These are phyloP conservation scores for Spea hammondii DNA, from an alignment of 2,797 vertebrate species.

Conservation along the genomic window DNA sequence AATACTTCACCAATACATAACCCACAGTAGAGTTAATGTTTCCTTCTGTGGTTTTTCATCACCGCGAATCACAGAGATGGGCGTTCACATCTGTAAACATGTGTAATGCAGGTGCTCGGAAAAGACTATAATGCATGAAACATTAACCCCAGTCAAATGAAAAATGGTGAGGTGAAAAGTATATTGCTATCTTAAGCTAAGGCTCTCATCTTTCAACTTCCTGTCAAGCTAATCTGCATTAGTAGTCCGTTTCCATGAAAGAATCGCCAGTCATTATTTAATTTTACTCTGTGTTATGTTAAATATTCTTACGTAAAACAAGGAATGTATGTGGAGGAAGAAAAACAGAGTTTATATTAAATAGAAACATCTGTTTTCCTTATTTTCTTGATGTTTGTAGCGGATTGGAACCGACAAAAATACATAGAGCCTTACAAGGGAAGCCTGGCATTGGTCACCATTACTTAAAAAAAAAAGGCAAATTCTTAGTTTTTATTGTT, in stretches of 20 bases:
- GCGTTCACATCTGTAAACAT: slow-evolving; percentile 22
- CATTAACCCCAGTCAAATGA: slow-evolving; percentile 7
- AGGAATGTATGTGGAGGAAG: not conserved
- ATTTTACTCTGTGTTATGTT: slow-evolving; percentile 20
- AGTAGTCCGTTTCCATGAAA: slow-evolving; percentile 15
- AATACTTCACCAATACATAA: slow-evolving; percentile 16
- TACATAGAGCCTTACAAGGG: not conserved
- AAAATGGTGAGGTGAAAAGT: slow-evolving; percentile 8
- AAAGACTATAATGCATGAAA: not conserved
- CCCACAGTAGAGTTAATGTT: slow-evolving; percentile 25
- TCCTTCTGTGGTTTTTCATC: slow-evolving; percentile 17
- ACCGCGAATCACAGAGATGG: not conserved
- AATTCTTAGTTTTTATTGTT: not conserved
- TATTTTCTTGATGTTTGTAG: slow-evolving; percentile 14
- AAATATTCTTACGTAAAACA: slow-evolving; percentile 26
- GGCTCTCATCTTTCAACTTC: slow-evolving; percentile 17
- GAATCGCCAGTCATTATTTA: slow-evolving; percentile 8
- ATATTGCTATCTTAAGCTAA: not conserved
- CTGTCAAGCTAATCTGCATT: slow-evolving; percentile 6
- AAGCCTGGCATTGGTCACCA: not conserved
- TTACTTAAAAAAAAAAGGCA: not conserved
- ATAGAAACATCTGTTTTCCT: slow-evolving; percentile 32
- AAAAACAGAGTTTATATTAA: slow-evolving; percentile 9
- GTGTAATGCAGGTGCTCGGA: slow-evolving; percentile 36
- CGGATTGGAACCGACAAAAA: slow-evolving; percentile 28